Evolutionary conservation across 2,797 vertebrate genomes (phyloP).

Genomic region (Sebastes matsubarae): DNA sequence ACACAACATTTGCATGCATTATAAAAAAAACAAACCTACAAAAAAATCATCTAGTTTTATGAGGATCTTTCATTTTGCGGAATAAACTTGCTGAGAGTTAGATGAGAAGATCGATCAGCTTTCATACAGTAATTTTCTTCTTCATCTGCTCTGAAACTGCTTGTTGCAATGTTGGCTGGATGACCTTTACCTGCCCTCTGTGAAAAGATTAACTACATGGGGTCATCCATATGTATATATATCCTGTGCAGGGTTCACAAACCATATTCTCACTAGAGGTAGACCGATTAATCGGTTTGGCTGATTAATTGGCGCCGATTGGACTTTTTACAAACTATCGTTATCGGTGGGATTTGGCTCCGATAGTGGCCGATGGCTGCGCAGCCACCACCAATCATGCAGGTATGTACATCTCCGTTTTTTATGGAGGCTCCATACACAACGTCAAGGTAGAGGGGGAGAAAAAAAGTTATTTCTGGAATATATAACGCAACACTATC

Average conservation of each 20-base stretch:
- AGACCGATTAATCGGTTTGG: too few species aligned
- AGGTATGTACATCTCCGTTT: too few species aligned
- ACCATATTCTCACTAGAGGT: not conserved
- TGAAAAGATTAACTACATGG: not conserved
- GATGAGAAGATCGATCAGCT: not conserved
- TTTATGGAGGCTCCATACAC: too few species aligned
- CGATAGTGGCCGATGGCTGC: too few species aligned
- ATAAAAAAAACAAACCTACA: too few species aligned
- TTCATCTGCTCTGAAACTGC: not conserved
- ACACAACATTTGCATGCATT: not conserved
- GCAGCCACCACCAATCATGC: too few species aligned
- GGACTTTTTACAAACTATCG: too few species aligned
- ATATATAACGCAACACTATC: too few species aligned
- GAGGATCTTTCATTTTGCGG: not conserved
- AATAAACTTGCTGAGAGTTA: not conserved
- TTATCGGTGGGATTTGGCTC: too few species aligned
- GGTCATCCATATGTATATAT: not conserved
- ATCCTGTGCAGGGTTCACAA: not conserved
- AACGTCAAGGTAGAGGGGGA: too few species aligned
- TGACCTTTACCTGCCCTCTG: not conserved
- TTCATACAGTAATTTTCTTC: not conserved
- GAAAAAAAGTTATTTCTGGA: too few species aligned
- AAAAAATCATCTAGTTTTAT: too few species aligned
- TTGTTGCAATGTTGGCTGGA: not conserved
- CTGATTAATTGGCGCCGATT: accelerated